Evolutionary conservation across 2,888 invertebrate genomes (phyloP).

Genomic region (Erebia palarica): DNA sequence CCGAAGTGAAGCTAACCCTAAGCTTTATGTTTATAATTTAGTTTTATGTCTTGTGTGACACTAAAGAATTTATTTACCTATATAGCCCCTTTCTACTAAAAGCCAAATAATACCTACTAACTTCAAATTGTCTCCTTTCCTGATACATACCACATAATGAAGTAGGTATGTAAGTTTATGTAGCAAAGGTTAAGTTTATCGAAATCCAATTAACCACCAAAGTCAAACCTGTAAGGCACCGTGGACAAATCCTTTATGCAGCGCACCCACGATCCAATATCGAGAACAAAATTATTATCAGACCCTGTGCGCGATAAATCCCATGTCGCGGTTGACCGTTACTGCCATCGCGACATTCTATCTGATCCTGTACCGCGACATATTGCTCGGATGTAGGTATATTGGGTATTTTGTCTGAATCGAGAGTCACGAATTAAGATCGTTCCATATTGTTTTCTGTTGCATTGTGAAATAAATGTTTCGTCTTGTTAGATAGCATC

Average conservation of each 20-base stretch:
- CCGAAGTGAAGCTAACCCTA: too few species aligned
- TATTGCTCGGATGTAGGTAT: constrained; percentile 54
- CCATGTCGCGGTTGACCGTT: constrained; percentile 55
- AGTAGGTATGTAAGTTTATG: too few species aligned
- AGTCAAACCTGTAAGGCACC: constrained; percentile 6
- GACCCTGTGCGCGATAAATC: constrained; percentile 59
- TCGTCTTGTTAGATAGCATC: constrained; percentile 22
- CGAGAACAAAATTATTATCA: constrained; percentile 61
- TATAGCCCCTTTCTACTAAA: too few species aligned
- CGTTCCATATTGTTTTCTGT: constrained; percentile 39
- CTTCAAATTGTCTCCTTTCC: too few species aligned
- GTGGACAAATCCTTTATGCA: constrained; percentile 44
- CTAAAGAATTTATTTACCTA: too few species aligned
- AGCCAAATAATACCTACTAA: too few species aligned
- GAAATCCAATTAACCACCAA: not conserved
- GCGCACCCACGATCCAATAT: constrained; percentile 65
- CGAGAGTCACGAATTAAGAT: constrained; percentile 51
- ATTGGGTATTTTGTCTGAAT: constrained; percentile 48
- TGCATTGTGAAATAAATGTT: constrained; percentile 23
- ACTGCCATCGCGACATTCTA: constrained; percentile 54
- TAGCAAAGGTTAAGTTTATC: not conserved
- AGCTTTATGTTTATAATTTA: too few species aligned
- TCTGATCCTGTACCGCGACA: constrained; percentile 61
- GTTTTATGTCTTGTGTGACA: too few species aligned
- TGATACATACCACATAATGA: too few species aligned